Evolutionary conservation across 1,140 invertebrate species (phyloP).

Genomic region (Calosoma granatense): DNA sequence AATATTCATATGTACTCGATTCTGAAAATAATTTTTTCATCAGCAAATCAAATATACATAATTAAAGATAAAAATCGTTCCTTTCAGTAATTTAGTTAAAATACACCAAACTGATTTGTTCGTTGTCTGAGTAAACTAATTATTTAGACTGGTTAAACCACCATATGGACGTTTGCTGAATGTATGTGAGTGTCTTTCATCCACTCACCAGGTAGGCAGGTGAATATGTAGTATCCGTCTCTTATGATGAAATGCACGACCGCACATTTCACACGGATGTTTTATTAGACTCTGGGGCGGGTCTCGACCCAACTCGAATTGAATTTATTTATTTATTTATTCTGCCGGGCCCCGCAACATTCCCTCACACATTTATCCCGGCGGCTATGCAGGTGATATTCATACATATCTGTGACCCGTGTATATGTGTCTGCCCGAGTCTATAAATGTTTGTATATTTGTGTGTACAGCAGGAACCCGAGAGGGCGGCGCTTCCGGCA

Average conservation of each 20-base stretch:
- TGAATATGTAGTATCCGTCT: background rate
- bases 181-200: background rate
- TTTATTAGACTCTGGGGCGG: background rate
- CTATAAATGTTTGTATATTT: background rate
- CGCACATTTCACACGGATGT: background rate
- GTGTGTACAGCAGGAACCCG: constrained; percentile 54
- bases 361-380: background rate
- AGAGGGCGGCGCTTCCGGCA: constrained; percentile 43
- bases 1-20: too few relatives aligned
- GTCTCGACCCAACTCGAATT: background rate
- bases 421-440: background rate
- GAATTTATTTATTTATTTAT: background rate
- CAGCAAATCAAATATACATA: too few relatives aligned
- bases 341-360: background rate
- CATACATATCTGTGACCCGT: background rate
- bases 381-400: too few relatives aligned
- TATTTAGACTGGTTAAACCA: too few relatives aligned
- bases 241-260: background rate
- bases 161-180: too few relatives aligned
- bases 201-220: background rate
- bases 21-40: too few relatives aligned
- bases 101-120: too few relatives aligned
- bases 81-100: too few relatives aligned
- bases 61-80: too few relatives aligned
- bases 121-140: too few relatives aligned